Percentiles rank a stretch among this genome's conserved stretches.
These are phyloP conservation scores for Xenotilapia flavipinnis DNA, from an alignment of 2,113 vertebrate genomes.

Conservation along the genomic window DNA sequence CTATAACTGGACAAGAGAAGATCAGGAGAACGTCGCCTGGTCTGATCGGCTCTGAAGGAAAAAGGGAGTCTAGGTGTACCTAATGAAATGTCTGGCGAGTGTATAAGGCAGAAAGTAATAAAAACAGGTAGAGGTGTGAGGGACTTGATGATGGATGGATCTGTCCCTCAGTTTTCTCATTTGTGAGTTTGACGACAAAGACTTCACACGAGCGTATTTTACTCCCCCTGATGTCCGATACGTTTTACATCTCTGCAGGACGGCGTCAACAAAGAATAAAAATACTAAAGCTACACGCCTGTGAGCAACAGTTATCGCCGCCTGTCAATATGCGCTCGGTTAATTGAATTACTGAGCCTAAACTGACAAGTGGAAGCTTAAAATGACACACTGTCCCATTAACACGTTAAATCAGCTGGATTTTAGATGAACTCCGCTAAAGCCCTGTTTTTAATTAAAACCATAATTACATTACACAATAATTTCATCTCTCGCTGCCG, in stretches of 20 bases:
- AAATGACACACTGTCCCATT: not conserved
- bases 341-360: not conserved
- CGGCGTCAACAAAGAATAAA: not conserved
- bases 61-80: not conserved
- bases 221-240: not conserved
- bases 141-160: not conserved
- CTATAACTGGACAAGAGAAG: not conserved
- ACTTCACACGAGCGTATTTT: not conserved
- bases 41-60: not conserved
- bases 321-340: not conserved
- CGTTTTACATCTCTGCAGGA: not conserved
- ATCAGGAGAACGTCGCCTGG: not conserved
- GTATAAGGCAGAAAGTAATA: not conserved
- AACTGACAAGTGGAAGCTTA: not conserved
- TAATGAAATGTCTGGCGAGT: not conserved
- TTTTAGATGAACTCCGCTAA: not conserved
- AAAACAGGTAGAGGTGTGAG: not conserved
- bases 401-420: not conserved
- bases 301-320: not conserved
- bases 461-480: not conserved
- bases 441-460: not conserved
- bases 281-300: not conserved
- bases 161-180: not conserved
- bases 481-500: not conserved
- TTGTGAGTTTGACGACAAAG: not conserved